Evolutionary conservation across 2,888 invertebrate species (phyloP).

Genomic region (Deilephila elpenor): DNA sequence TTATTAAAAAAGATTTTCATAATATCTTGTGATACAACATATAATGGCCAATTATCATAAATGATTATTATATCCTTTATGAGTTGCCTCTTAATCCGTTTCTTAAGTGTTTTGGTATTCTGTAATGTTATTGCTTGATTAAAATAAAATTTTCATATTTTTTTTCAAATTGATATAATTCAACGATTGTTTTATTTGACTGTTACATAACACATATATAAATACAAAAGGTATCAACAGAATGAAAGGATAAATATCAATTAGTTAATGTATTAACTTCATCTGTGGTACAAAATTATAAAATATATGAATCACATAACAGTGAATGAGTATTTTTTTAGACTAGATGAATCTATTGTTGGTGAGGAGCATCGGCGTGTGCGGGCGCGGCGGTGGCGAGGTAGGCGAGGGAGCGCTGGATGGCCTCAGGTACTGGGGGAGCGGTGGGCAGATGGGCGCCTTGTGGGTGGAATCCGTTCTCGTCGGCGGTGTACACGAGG

Average conservation of each 20-base stretch:
- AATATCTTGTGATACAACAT: background rate
- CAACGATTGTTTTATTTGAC: background rate
- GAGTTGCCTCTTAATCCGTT: background rate
- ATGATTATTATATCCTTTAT: background rate
- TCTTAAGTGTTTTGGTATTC: background rate
- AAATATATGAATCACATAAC: conserved; percentile 51
- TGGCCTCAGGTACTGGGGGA: conserved; percentile 89
- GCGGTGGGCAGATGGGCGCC: conserved; percentile 87
- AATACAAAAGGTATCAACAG: conserved; percentile 7
- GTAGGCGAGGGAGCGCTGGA: conserved; percentile 87
- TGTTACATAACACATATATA: conserved; percentile 15
- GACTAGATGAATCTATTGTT: conserved; percentile 57
- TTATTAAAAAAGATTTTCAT: background rate
- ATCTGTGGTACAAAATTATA: conserved; percentile 60
- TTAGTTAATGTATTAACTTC: conserved; percentile 36
- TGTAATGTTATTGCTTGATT: background rate
- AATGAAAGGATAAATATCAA: conserved; percentile 31
- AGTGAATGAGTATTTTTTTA: conserved; percentile 57
- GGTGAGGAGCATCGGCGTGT: conserved; percentile 49
- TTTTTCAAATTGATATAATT: conserved; percentile 15
- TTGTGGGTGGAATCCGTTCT: conserved; percentile 88
- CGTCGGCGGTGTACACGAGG: conserved; percentile 88
- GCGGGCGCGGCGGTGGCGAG: conserved; percentile 87
- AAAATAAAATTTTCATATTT: background rate
- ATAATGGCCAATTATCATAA: background rate